Evolutionary conservation across 2,113 vertebrate species (phyloP).

Genomic region (Eretmochelys imbricata): DNA sequence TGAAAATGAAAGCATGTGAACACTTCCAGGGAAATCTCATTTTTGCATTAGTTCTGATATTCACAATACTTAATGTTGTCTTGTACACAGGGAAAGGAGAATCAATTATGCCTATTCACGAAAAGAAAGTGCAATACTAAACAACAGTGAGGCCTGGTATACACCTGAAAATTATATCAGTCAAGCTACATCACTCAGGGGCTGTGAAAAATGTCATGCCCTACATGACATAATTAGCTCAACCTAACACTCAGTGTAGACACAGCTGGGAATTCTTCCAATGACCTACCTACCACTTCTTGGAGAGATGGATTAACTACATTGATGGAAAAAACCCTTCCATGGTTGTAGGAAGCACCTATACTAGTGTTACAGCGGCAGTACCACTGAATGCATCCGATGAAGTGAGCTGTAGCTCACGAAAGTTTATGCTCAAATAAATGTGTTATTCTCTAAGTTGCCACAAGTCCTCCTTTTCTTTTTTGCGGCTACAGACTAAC

Average conservation of each 20-base stretch:
- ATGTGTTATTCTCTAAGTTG: too few relatives aligned
- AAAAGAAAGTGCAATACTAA: background rate
- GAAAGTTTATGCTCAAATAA: too few relatives aligned
- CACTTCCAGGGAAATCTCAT: fast-evolving
- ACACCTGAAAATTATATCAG: background rate
- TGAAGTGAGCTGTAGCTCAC: too few relatives aligned
- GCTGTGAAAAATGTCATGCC: background rate
- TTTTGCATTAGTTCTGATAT: background rate
- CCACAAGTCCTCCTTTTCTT: too few relatives aligned
- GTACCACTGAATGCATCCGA: too few relatives aligned
- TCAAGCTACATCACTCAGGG: background rate
- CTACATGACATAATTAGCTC: background rate
- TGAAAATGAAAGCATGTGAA: fast-evolving
- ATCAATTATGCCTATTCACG: background rate
- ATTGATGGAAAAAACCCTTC: background rate
- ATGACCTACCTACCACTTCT: background rate
- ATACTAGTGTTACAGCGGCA: too few relatives aligned
- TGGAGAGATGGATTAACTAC: background rate
- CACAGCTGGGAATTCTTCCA: background rate
- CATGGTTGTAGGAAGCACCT: too few relatives aligned
- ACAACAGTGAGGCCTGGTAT: background rate
- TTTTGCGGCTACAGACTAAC: too few relatives aligned
- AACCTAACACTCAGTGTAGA: background rate
- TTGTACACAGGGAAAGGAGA: fast-evolving
- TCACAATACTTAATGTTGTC: background rate